A percentile compares a stretch with the other conserved stretches of the same genome.
Conservation (phyloP, 2,888 invertebrate genomes). For the Lasius fuliginosus region DNA sequence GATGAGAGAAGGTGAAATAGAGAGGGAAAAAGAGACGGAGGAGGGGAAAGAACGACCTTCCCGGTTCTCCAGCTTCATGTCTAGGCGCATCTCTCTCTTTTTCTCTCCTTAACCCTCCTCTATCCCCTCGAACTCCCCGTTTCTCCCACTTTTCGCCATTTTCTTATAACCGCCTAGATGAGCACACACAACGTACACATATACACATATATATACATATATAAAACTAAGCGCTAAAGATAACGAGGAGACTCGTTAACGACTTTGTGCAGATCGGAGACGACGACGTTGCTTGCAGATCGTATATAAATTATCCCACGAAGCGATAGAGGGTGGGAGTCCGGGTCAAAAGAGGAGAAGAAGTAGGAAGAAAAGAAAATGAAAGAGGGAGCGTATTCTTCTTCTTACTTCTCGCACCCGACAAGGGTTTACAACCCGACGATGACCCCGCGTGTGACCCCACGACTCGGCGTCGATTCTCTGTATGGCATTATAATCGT, state of each 20-base stretch:
- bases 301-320: slow-evolving; percentile 70
- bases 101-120: slow-evolving; percentile 58
- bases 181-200: slow-evolving; percentile 6
- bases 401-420: slow-evolving; percentile 54
- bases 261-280: slow-evolving; percentile 67
- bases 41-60: slow-evolving; percentile 69
- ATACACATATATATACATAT: background rate
- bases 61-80: slow-evolving; percentile 70
- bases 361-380: background rate
- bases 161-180: slow-evolving; percentile 47
- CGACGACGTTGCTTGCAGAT: slow-evolving; percentile 60
- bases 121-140: slow-evolving; percentile 31
- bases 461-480: slow-evolving; percentile 70
- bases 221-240: slow-evolving; percentile 64
- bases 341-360: slow-evolving; percentile 42
- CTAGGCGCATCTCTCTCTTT: slow-evolving; percentile 68
- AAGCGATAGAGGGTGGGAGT: slow-evolving; percentile 33
- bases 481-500: slow-evolving; percentile 75
- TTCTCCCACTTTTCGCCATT: slow-evolving; percentile 36
- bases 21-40: slow-evolving; percentile 20
- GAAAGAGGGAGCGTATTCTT: slow-evolving; percentile 40
- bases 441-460: slow-evolving; percentile 75
- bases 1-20: slow-evolving; percentile 18
- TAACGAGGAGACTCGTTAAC: slow-evolving; percentile 75
- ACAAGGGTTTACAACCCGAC: slow-evolving; percentile 64